A percentile compares a stretch with the other conserved stretches of the same genome.
Conservation (phyloP, 2,888 invertebrate genomes). For the Agonopterix alstromeriana region DNA sequence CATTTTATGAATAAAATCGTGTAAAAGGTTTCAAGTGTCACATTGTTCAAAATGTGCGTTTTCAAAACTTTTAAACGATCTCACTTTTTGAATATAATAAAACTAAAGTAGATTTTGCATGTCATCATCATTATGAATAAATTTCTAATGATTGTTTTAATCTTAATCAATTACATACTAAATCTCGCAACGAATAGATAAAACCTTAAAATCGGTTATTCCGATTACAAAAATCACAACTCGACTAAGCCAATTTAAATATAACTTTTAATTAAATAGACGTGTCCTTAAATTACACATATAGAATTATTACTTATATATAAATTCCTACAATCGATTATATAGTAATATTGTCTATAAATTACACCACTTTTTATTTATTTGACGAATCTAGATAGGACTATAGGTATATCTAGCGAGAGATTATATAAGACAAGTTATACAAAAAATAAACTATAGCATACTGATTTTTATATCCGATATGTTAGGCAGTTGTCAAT, state of each 20-base stretch:
- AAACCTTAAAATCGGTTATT: background rate
- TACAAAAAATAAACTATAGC: constrained; percentile 54
- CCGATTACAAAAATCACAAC: constrained; percentile 12
- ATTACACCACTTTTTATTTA: constrained; percentile 39
- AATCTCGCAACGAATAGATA: background rate
- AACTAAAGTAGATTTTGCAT: no score
- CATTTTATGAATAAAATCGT: no score
- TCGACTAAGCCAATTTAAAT: constrained; percentile 10
- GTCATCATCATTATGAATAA: no score
- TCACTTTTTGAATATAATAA: no score
- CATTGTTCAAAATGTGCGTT: no score
- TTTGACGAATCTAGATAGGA: constrained; percentile 36
- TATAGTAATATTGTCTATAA: constrained; percentile 62
- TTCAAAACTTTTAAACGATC: no score
- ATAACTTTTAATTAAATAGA: constrained; percentile 5
- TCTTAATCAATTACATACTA: background rate
- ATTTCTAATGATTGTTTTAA: no score
- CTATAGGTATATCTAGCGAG: constrained; percentile 39
- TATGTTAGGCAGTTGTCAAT: constrained; percentile 61
- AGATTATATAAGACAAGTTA: constrained; percentile 41
- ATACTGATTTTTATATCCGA: constrained; percentile 55
- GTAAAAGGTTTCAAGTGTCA: no score
- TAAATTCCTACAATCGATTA: constrained; percentile 20
- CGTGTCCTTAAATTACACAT: constrained; percentile 10
- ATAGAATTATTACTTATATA: constrained; percentile 10